Base-by-base conservation (phyloP, 1,140 invertebrate species). In the Radopholus similis region DNA sequence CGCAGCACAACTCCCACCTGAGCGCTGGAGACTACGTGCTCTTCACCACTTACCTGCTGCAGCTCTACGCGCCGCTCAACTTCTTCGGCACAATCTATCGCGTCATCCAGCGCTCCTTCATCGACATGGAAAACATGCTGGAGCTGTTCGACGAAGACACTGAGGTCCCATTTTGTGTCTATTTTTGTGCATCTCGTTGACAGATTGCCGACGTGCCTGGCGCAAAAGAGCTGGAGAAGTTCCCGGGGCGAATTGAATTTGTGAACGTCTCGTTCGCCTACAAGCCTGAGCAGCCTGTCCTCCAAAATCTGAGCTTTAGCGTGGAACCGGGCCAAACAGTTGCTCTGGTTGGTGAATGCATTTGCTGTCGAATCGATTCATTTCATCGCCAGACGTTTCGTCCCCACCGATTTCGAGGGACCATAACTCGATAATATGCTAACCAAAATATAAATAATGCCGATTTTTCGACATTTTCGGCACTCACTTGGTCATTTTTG, bases 121-220 rank as follows among this genome's bases (percentile, higher is more conserved):
- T 97, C 28, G 95, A 97, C 76, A 97, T 97, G 95, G 95, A 97
- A 85, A 97, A 97, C 82, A 97, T 98, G 94, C 93, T 97, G 84
- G 93, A 96, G 62, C 82, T 98, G 53, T 84, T 98, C 55, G 87
- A 89, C 55, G 90, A 93, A 83, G 90, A 70, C 23, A 38, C 51
- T 47, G 93, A 97, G 85, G 87, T 96, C 54, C 85, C 37, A 60
- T 40, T 23, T 21, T 5, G 21, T 18, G 8, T 23, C 11, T n/a
- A 21, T 28, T 9, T 3, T 54, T 6, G 26, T 4, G 23, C 37
- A 58, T 18, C 15, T 40, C 26, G 6, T 65, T 44, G 71, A 67
- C 40, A 84, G 82, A 76, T 86, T 4, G 75, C 88, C 15, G 92
- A 97, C 85, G 87, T 87, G 1, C 88, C 89, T 0, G 88, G 89